These are phyloP conservation scores for Oryzias woworae DNA, from an alignment of 2,113 vertebrate species.

Conservation along the genomic window DNA sequence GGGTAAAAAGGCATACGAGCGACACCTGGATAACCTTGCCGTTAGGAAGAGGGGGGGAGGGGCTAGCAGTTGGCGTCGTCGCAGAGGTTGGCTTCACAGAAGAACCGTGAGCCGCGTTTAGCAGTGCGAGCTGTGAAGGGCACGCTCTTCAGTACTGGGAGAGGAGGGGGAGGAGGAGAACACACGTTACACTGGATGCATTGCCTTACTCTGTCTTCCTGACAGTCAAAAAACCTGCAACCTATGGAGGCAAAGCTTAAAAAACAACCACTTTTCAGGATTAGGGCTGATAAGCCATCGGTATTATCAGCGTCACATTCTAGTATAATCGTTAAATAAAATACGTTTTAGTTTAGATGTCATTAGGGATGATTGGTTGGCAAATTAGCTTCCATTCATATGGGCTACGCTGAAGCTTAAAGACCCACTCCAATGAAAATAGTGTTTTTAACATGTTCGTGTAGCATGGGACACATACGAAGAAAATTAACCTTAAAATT, in stretches of 20 bases:
- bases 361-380: no score
- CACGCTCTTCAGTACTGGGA: slow-evolving; percentile 94
- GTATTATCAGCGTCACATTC: no score
- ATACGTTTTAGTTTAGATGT: no score
- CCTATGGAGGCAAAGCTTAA: background rate
- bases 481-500: no score
- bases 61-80: slow-evolving; percentile 97
- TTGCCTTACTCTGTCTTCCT: slow-evolving; percentile 7
- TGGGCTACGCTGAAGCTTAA: no score
- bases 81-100: slow-evolving; percentile 94
- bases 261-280: no score
- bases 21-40: slow-evolving; percentile 79
- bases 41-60: slow-evolving; percentile 63
- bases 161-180: slow-evolving; percentile 69
- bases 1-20: slow-evolving; percentile 52
- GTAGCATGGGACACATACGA: no score
- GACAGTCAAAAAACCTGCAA: slow-evolving; percentile 2
- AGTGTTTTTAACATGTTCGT: no score
- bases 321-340: no score
- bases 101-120: slow-evolving; percentile 97
- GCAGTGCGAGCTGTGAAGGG: slow-evolving; percentile 97
- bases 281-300: no score
- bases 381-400: no score
- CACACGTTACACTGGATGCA: slow-evolving; percentile 76
- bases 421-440: no score